These are phyloP conservation scores for Eurystomus glaucurus DNA, from an alignment of 2,797 vertebrate genomes.

Conservation along the genomic window DNA sequence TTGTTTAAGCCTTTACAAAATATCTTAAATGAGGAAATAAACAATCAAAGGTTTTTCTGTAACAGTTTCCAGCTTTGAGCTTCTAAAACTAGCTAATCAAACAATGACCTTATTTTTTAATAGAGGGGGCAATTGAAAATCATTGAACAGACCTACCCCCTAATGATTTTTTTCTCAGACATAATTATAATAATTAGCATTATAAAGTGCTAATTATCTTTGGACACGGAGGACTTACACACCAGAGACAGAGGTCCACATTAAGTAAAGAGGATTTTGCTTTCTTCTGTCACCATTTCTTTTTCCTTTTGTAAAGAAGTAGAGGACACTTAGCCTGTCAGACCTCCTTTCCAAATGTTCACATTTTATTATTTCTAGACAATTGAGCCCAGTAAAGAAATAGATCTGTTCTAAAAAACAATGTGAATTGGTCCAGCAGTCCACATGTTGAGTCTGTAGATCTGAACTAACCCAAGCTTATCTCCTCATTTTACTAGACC, in stretches of 20 bases:
- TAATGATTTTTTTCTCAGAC: constrained; percentile 89
- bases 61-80: constrained; percentile 64
- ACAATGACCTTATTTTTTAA: constrained; percentile 89
- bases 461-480: not conserved
- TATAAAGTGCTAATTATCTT: constrained; percentile 90
- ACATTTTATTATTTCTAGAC: constrained; percentile 6
- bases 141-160: constrained; percentile 86
- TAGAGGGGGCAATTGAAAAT: constrained; percentile 88
- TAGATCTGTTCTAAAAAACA: not conserved
- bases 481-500: not conserved
- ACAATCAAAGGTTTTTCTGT: constrained; percentile 69
- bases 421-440: not conserved
- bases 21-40: constrained; percentile 60
- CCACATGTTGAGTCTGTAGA: not conserved
- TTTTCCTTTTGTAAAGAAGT: constrained; percentile 66
- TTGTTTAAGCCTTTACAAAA: not conserved
- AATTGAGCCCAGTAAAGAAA: not conserved
- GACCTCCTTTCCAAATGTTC: constrained; percentile 27
- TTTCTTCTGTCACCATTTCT: constrained; percentile 75
- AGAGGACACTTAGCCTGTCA: constrained; percentile 69
- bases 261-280: constrained; percentile 85
- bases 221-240: constrained; percentile 85
- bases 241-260: constrained; percentile 84
- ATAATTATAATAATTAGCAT: constrained; percentile 90
- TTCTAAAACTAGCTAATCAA: constrained; percentile 83